Evolutionary conservation across 92 coral and sea anemone genomes (phyloP).

Genomic region (Parazoanthus atlanticus): DNA sequence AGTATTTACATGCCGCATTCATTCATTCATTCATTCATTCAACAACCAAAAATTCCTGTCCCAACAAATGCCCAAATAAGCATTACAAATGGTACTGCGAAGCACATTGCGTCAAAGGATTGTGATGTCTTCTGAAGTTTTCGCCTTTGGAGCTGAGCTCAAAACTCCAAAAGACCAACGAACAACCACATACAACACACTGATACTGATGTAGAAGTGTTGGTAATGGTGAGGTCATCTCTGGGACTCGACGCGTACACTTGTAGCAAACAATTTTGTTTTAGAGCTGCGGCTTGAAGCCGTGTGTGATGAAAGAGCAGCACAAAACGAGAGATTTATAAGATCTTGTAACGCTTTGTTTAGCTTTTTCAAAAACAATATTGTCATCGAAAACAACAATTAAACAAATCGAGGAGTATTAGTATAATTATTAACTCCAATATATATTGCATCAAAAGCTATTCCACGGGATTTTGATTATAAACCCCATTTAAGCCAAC

Average conservation of each 20-base stretch:
- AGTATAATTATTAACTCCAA: neutral
- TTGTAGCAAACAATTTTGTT: neutral
- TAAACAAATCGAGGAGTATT: neutral
- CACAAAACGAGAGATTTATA: neutral
- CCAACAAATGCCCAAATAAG: no score
- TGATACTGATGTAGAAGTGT: no score
- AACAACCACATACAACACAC: no score
- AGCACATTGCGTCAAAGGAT: no score
- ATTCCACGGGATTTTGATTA: neutral
- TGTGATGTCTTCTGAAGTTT: no score
- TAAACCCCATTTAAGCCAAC: neutral
- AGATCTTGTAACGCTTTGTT: neutral
- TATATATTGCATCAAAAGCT: neutral
- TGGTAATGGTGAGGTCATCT: no score
- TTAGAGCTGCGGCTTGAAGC: neutral
- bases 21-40: slow-evolving; percentile 4
- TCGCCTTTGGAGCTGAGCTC: no score
- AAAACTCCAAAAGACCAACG: no score
- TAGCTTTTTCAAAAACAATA: slow-evolving; percentile 8
- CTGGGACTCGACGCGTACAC: no score
- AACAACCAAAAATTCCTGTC: neutral
- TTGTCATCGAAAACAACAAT: no score
- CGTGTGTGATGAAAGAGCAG: neutral
- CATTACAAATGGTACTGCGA: no score
- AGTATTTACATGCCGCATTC: neutral